These are phyloP conservation scores for Psettodes erumei DNA, from an alignment of 2,113 vertebrate species.

Conservation along the genomic window DNA sequence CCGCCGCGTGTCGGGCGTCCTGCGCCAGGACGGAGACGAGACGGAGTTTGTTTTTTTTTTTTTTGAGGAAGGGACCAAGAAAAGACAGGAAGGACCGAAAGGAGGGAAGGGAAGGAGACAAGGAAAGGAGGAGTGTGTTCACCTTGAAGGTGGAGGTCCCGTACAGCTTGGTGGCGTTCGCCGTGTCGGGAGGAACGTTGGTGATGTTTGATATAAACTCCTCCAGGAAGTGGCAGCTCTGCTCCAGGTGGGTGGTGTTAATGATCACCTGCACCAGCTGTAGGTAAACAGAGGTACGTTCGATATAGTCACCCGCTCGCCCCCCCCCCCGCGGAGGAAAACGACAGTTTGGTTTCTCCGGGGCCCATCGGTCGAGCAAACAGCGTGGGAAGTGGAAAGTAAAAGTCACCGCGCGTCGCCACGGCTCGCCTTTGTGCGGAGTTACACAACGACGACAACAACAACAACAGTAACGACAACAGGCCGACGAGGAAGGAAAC, in stretches of 20 bases:
- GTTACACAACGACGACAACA: conserved; percentile 1
- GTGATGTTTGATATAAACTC: conserved; percentile 99
- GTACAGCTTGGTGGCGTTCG: conserved; percentile 94
- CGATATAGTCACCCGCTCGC: no score
- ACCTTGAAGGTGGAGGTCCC: conserved; percentile 98
- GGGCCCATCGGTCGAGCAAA: neutral
- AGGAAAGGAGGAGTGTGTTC: neutral
- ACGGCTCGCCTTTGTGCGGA: neutral
- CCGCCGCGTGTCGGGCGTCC: conserved; percentile 95
- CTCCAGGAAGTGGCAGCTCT: conserved; percentile 94
- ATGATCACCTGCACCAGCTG: conserved; percentile 99
- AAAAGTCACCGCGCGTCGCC: neutral
- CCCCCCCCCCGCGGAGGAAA: no score
- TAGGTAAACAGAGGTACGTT: conserved; percentile 10
- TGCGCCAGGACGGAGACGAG: conserved; percentile 50
- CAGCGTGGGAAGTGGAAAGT: conserved; percentile 17
- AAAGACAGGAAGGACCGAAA: neutral
- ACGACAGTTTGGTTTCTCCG: conserved; percentile 18
- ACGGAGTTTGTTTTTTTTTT: neutral
- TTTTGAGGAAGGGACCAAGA: neutral
- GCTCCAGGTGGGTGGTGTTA: conserved; percentile 97
- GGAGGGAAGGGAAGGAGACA: neutral
- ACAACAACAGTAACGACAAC: neutral
- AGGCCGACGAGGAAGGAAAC: conserved; percentile 6
- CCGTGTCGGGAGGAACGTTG: conserved; percentile 92